These are phyloP conservation scores for Lepidocyrtinus sp. DNA, from an alignment of 2,888 invertebrate species.

Conservation along the genomic window DNA sequence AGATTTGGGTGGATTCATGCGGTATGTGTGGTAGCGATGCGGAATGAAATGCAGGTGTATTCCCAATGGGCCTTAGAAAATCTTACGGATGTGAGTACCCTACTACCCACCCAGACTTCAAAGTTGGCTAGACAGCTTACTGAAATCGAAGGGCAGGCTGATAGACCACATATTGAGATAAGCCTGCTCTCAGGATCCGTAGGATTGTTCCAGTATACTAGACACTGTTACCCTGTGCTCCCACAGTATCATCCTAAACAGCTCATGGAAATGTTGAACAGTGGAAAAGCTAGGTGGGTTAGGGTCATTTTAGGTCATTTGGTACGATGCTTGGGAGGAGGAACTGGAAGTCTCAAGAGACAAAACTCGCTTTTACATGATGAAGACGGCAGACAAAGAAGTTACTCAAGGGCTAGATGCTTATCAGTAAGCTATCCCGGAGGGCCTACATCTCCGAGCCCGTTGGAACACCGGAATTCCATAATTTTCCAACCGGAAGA, in stretches of 20 bases:
- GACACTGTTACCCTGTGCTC: conserved; percentile 96
- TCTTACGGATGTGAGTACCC: conserved; percentile 71
- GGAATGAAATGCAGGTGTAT: conserved; percentile 99
- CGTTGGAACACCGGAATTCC: conserved; percentile 83
- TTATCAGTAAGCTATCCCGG: conserved; percentile 89
- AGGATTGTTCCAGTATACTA: conserved; percentile 96
- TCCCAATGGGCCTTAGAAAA: conserved; percentile 85
- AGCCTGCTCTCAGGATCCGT: conserved; percentile 72
- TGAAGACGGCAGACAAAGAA: conserved; percentile 79
- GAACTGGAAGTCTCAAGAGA: conserved; percentile 62
- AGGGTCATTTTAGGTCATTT: conserved; percentile 98
- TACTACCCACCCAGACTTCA: conserved; percentile 53
- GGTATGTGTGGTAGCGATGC: conserved; percentile 98
- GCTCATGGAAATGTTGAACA: conserved; percentile 97
- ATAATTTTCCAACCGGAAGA: conserved; percentile 87
- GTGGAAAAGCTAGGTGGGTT: conserved; percentile 97
- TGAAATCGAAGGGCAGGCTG: conserved; percentile 54
- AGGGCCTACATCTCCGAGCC: conserved; percentile 78
- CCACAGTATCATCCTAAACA: conserved; percentile 99
- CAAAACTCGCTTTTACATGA: conserved; percentile 73
- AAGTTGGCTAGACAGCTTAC: conserved; percentile 43
- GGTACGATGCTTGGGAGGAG: conserved; percentile 75
- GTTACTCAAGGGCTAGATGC: conserved; percentile 91
- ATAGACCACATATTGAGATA: conserved; percentile 66
- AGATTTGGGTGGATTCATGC: conserved; percentile 99